A percentile compares a stretch with the other conserved stretches of the same genome.
Evolutionary conservation across 2,888 invertebrate species (phyloP).

Genomic region (Latheticus oryzae): DNA sequence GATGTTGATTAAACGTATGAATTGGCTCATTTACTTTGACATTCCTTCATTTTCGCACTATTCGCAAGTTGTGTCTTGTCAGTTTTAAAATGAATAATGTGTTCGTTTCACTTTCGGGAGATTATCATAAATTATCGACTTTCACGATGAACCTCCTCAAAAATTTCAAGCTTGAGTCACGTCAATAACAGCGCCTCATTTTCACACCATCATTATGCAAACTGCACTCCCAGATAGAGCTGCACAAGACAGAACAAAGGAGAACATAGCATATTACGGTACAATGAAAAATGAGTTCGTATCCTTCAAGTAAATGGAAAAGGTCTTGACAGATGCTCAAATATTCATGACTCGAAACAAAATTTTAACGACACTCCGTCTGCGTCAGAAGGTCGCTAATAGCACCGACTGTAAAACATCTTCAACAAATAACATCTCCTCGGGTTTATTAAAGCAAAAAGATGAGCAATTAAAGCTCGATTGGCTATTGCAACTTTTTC

Average conservation of each 20-base stretch:
- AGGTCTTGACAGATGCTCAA: constrained; percentile 58
- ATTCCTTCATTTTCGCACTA: no score
- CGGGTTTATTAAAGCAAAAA: constrained; percentile 12
- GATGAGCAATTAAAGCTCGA: constrained; percentile 16
- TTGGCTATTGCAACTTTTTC: constrained; percentile 8
- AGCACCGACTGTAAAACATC: constrained; percentile 13
- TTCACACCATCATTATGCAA: constrained; percentile 35
- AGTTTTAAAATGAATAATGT: no score
- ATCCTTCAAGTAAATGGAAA: constrained; percentile 59
- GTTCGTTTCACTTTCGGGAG: no score
- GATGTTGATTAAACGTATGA: no score
- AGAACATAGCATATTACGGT: constrained; percentile 32
- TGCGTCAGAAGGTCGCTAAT: constrained; percentile 40
- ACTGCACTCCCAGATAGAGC: constrained; percentile 13
- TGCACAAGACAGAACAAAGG: constrained; percentile 41
- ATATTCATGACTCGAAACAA: constrained; percentile 58
- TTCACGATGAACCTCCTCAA: constrained; percentile 9
- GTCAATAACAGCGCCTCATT: constrained; percentile 24
- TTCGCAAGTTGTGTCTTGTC: no score
- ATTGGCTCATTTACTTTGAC: no score
- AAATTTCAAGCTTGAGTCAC: constrained; percentile 8
- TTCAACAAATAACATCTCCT: constrained; percentile 2
- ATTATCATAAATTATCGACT: constrained; percentile 13
- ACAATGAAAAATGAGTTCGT: constrained; percentile 55
- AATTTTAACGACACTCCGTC: constrained; percentile 54